Base-by-base conservation (phyloP, 2,113 vertebrate genomes). In the Charadrius vociferus region DNA sequence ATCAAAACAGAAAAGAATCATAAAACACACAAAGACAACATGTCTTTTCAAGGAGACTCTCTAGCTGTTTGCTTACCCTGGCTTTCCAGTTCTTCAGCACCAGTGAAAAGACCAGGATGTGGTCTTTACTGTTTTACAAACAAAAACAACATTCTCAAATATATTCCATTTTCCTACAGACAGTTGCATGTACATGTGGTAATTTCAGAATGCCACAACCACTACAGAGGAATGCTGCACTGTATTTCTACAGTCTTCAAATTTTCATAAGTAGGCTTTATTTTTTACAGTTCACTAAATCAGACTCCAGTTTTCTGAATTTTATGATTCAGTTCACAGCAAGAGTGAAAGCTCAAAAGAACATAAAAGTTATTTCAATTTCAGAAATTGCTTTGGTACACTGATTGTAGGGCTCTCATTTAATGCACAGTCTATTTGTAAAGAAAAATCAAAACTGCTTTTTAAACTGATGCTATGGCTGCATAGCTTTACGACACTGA, bases 371-470 rank as follows among this genome's bases (percentile, higher is more conserved):
- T 27, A 62, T 14, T 92, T 77, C 75, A 45, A 88, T 81, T 86
- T 88, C 81, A 92, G 47, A 74, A 93, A 59, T 32, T 80, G 58
- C 83, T 93, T 95, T 87, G 61, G 61, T 87, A 92, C 37, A 68
- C 61, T 56, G 88, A 84, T 23, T 61, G 20, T 45, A 92, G 27
- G 16, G 27, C 14, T 74, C 37, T 79, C 23, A 23, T 66, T 82
- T 74, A 90, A 86, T 20, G 30, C 14, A 80, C 19, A 63, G 41
- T 23, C 41, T 56, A 82, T 47, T 74, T 36, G 10, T 43, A 88
- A 78, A 86, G 19, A 63, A 77, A 90, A 93, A 67, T 37, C 37
- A 89, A 66, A 87, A 16, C 14, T 75, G 49, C 15, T 79, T 81
- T 86, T 81, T 50, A 37, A 91, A 93, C 67, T 1, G 8, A 45